Percentiles rank a stretch among this genome's conserved stretches.
These are phyloP conservation scores for Piezodorus guildinii DNA, from an alignment of 1,140 invertebrate genomes.

Conservation along the genomic window DNA sequence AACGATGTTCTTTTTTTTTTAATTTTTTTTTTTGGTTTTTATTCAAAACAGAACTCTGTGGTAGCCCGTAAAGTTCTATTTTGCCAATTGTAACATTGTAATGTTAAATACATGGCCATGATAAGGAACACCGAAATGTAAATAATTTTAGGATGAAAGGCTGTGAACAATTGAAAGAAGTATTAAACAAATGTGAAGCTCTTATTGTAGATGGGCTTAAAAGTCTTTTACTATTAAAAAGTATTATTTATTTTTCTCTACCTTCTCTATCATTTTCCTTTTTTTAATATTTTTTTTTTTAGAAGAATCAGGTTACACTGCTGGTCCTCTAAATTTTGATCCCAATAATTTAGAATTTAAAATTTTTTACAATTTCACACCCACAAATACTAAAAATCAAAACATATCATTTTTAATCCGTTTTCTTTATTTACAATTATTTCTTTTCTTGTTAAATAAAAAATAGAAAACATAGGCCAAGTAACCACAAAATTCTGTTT, in stretches of 20 bases:
- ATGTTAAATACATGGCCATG: conserved; percentile 3
- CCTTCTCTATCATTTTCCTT: conserved; percentile 3
- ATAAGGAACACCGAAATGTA: background rate
- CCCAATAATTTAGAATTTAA: conserved; percentile 16
- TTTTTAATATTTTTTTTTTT: too few relatives aligned
- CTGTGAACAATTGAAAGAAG: conserved; percentile 11
- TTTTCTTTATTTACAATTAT: too few relatives aligned
- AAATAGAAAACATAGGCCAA: too few relatives aligned
- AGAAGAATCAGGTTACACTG: background rate
- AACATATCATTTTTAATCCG: too few relatives aligned
- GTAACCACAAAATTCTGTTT: too few relatives aligned
- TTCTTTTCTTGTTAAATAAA: too few relatives aligned
- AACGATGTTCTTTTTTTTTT: too few relatives aligned
- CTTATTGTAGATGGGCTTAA: conserved; percentile 14
- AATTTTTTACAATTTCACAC: background rate
- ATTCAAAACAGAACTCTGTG: too few relatives aligned
- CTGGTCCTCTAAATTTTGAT: conserved; percentile 12
- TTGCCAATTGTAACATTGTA: background rate
- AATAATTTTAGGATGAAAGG: conserved; percentile 1
- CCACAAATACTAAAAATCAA: too few relatives aligned
- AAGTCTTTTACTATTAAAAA: background rate
- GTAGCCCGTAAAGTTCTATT: too few relatives aligned
- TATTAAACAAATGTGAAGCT: conserved; percentile 6
- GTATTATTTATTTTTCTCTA: background rate
- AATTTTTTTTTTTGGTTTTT: too few relatives aligned